Evolutionary conservation across 2,888 invertebrate species (phyloP), one percentile per base, ranked within the genome.

Genomic region (Phortica magna): DNA sequence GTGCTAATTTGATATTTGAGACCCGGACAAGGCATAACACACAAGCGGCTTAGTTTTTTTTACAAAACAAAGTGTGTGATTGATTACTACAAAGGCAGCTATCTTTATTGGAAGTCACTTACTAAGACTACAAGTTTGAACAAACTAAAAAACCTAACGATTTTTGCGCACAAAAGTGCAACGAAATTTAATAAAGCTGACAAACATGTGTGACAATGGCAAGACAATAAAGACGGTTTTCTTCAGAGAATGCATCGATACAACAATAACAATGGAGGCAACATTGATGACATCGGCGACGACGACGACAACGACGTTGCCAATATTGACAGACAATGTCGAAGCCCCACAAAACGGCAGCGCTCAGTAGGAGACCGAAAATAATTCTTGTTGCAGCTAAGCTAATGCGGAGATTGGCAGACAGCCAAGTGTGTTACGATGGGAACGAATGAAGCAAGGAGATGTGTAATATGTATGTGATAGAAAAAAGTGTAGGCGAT

Each of bases 1-100:
- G 48, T 71, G 70, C 55, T 71, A 71, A 71, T 71, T 71, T 71
- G 70, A 71, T 53, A 71, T 71, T 31, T 71, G 70, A 71, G 53
- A 71, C 70, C 70, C 31, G n/a, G 31, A 71, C 53, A 71, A 12
- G 14, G 48, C 22, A 48, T 7, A 71, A 5, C 7, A 61, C 10
- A 61, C 7, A 61, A 10, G 31, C 31, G 6, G 61, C 14, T 9
- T 48, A 48, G 48, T 14, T 48, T 14, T 48, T 9, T 31, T 31
- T 31, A 31, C 31, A 31, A 31, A 31, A 31, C 31, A 31, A 31
- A 4, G 31, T 31, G 31, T 31, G 31, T 31, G 31, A 31, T 31
- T 31, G 31, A 31, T 31, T 31, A 31, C 31, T 31, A 4, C 5
- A 31, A 31, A 31, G 31, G 31, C 31, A 31, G 31, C 31, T 31